Percentiles rank a stretch among this genome's conserved stretches.
These are phyloP conservation scores for Cepaea hortensis DNA, from an alignment of 2,888 invertebrate species.

Conservation along the genomic window DNA sequence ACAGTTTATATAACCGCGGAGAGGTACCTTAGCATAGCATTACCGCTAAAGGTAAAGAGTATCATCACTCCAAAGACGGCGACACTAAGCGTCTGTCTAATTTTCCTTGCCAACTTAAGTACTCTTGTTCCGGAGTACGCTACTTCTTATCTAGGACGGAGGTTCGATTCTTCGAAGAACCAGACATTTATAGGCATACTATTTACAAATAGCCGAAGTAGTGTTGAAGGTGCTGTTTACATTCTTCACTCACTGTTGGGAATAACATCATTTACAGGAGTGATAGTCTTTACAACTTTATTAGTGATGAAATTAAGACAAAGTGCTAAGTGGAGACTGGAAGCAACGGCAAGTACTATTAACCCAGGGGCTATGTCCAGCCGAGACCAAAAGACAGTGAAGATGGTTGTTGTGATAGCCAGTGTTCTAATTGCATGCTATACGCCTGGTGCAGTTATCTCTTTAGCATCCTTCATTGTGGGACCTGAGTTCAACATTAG, in stretches of 20 bases:
- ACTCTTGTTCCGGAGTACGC: constrained; percentile 16
- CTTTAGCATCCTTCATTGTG: neutral
- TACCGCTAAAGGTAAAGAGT: constrained; percentile 18
- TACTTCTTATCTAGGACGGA: neutral
- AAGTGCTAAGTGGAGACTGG: neutral
- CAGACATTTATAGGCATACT: neutral
- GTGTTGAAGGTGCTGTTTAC: neutral
- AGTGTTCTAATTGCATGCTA: neutral
- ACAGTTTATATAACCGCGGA: constrained; percentile 31
- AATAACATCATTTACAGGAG: neutral
- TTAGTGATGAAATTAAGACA: neutral
- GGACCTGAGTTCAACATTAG: constrained; percentile 13
- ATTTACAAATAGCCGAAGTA: neutral
- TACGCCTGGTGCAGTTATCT: neutral
- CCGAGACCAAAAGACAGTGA: constrained; percentile 1
- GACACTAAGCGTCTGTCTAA: neutral
- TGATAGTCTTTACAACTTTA: neutral
- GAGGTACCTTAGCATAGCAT: constrained; percentile 21
- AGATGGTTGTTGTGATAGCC: constrained; percentile 22
- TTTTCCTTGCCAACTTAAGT: neutral
- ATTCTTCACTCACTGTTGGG: neutral
- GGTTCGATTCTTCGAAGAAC: neutral
- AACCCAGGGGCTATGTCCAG: neutral
- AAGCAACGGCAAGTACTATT: neutral
- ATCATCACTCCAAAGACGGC: constrained; percentile 24